These are phyloP conservation scores for Macropus fuliginosus DNA, from an alignment of 2,797 vertebrate species.

Conservation along the genomic window DNA sequence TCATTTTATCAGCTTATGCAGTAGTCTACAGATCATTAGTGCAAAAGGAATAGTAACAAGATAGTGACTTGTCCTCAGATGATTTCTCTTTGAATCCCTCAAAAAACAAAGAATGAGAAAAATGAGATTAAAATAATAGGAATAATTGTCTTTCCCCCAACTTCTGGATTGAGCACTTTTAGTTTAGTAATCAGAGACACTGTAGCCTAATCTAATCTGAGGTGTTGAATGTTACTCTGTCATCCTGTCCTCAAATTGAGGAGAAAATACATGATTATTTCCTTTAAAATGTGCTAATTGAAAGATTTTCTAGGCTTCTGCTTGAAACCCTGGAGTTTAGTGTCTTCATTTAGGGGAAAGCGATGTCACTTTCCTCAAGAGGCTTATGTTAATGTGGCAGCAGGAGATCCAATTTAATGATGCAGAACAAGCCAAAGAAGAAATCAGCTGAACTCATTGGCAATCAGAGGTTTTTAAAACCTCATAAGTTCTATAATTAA, in stretches of 20 bases:
- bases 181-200: constrained; percentile 55
- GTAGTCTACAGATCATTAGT: not conserved
- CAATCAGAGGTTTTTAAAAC: constrained; percentile 66
- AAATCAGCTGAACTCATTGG: constrained; percentile 58
- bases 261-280: constrained; percentile 7
- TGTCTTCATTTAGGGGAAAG: constrained; percentile 47
- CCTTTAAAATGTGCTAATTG: constrained; percentile 25
- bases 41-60: not conserved
- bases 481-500: constrained; percentile 62
- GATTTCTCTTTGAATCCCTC: not conserved
- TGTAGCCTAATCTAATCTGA: constrained; percentile 45
- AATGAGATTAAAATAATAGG: constrained; percentile 40
- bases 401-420: constrained; percentile 60
- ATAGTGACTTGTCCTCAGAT: not conserved
- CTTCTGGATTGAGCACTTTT: constrained; percentile 22
- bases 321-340: constrained; percentile 55
- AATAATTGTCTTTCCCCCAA: constrained; percentile 38
- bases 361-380: constrained; percentile 46
- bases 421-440: not conserved
- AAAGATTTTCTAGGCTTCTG: constrained; percentile 54
- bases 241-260: not conserved
- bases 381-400: constrained; percentile 45
- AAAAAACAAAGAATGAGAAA: not conserved
- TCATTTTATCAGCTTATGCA: not conserved
- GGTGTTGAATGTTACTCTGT: not conserved